Conservation (phyloP, 2,113 vertebrate genomes). For the Seriola aureovittata region DNA sequence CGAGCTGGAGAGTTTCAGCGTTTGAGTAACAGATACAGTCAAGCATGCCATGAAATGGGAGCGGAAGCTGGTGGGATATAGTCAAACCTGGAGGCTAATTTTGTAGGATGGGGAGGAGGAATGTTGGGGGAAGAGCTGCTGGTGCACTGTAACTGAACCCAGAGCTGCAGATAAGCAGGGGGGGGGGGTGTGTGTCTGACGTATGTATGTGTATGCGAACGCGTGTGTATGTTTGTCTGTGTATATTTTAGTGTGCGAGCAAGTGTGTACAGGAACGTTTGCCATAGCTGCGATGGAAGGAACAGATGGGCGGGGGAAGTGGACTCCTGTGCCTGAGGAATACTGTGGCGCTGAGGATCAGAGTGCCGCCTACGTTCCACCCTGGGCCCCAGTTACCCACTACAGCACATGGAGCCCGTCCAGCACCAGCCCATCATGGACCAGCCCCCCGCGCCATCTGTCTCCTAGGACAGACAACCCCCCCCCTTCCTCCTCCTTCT, state of each 20-base stretch:
- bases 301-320: slow-evolving; percentile 87
- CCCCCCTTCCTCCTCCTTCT: slow-evolving; percentile 51
- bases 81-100: slow-evolving; percentile 68
- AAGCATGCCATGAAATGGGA: slow-evolving; percentile 37
- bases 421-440: slow-evolving; percentile 82
- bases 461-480: slow-evolving; percentile 82
- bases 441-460: slow-evolving; percentile 82
- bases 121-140: slow-evolving; percentile 49
- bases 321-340: slow-evolving; percentile 84
- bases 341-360: slow-evolving; percentile 81
- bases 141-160: slow-evolving; percentile 72
- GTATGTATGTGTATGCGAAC: slow-evolving; percentile 56
- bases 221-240: slow-evolving; percentile 49
- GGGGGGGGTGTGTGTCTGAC: slow-evolving; percentile 48
- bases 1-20: slow-evolving; percentile 4
- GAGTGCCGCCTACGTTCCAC: slow-evolving; percentile 85
- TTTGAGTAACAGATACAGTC: slow-evolving; percentile 43
- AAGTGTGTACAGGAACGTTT: slow-evolving; percentile 62
- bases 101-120: slow-evolving; percentile 55
- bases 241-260: slow-evolving; percentile 54
- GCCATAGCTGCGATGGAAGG: slow-evolving; percentile 71
- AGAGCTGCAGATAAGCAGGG: slow-evolving; percentile 58
- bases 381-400: slow-evolving; percentile 82
- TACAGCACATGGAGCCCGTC: slow-evolving; percentile 83
- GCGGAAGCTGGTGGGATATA: slow-evolving; percentile 44